Percentiles rank a stretch among this genome's conserved stretches.
Evolutionary conservation across 2,797 vertebrate species (phyloP).

Genomic region (Xenops minutus): DNA sequence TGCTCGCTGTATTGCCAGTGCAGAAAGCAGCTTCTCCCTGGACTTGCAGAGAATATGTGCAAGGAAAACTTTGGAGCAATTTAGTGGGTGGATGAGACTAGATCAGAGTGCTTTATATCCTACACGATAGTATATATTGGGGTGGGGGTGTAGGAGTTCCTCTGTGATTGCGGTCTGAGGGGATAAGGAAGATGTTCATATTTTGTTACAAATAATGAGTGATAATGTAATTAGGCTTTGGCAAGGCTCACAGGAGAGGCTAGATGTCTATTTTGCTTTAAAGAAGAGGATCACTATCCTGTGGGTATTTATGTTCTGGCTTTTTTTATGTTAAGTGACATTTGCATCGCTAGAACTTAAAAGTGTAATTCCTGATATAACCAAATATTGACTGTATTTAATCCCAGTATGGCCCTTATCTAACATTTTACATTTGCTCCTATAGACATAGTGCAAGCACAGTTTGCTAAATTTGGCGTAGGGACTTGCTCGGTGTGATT

Average conservation of each 20-base stretch:
- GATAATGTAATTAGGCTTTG: neutral
- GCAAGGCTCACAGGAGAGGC: neutral
- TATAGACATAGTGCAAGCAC: rapidly evolving
- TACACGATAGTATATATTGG: rapidly evolving
- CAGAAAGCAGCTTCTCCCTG: conserved; percentile 50
- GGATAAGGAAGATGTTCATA: neutral
- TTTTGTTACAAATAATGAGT: neutral
- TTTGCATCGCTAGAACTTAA: rapidly evolving
- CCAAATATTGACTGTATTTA: neutral
- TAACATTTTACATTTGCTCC: neutral
- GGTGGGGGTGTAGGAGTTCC: neutral
- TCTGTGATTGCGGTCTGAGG: neutral
- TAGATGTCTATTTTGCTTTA: neutral
- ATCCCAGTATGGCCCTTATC: neutral
- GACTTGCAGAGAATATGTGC: conserved; percentile 58
- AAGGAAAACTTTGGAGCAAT: neutral
- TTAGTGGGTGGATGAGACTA: neutral
- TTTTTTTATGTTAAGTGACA: neutral
- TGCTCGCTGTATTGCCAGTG: conserved; percentile 52
- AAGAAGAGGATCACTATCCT: neutral
- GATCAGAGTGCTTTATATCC: neutral
- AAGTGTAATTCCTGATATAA: neutral
- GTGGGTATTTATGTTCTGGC: neutral
- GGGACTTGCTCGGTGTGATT: neutral
- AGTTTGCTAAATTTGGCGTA: neutral